Conservation (phyloP, 1,140 invertebrate species). For the Hypsibius dujardini region DNA sequence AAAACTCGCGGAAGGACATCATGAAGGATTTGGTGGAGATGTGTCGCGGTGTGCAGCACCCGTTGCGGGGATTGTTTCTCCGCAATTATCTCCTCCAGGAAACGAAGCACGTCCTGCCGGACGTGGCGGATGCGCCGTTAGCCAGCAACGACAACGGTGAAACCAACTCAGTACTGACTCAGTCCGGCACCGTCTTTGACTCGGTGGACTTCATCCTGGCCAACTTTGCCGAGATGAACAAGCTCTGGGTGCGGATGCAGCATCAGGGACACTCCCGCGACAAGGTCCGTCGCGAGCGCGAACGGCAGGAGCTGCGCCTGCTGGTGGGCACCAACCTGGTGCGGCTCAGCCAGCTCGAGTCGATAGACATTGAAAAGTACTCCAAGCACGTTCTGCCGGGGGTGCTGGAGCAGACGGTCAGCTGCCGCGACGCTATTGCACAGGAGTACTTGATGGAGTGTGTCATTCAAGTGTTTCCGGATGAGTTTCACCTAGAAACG, state of each 20-base stretch:
- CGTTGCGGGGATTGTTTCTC: slow-evolving; percentile 83
- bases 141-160: slow-evolving; percentile 27
- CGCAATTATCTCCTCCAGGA: slow-evolving; percentile 60
- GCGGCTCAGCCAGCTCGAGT: slow-evolving; percentile 81
- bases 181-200: slow-evolving; percentile 49
- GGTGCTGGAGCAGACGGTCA: slow-evolving; percentile 87
- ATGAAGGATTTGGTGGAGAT: slow-evolving; percentile 93
- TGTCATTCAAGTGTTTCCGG: slow-evolving; percentile 97
- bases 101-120: slow-evolving; percentile 75
- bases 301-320: slow-evolving; percentile 83
- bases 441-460: slow-evolving; percentile 99
- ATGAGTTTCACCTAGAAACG: slow-evolving; percentile 93
- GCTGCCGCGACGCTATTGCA: slow-evolving; percentile 90
- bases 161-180: not conserved
- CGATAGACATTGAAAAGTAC: slow-evolving; percentile 49
- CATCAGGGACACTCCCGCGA: slow-evolving; percentile 89
- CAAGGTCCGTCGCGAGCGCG: slow-evolving; percentile 74
- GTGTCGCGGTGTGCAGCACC: slow-evolving; percentile 94
- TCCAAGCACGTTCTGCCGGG: slow-evolving; percentile 58
- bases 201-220: slow-evolving; percentile 93
- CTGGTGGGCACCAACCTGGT: slow-evolving; percentile 91
- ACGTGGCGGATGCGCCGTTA: slow-evolving; percentile 44
- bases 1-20: slow-evolving; percentile 72
- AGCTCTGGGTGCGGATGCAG: slow-evolving; percentile 98
- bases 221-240: slow-evolving; percentile 99